phyloP scores from a whole-genome alignment of 2,113 vertebrate genomes.

The Ahaetulla prasina region DNA sequence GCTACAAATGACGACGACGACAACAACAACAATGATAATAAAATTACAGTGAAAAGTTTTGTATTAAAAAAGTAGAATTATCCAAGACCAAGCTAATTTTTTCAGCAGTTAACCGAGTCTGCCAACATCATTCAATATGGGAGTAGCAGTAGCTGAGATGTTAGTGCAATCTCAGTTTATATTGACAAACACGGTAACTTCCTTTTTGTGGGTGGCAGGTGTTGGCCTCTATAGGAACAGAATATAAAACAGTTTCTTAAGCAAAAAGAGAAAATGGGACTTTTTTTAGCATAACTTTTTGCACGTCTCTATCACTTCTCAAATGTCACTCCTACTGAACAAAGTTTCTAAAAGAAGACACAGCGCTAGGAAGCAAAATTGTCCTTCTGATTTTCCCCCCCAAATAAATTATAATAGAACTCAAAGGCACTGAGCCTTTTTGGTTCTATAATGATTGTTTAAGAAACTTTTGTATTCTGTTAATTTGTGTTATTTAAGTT shows the following conservation, averaged over 20 bases:
- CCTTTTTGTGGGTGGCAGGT: background rate
- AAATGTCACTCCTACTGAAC: slow-evolving; percentile 13
- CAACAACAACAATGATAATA: too few relatives aligned
- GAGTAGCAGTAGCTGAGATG: background rate
- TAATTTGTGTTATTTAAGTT: background rate
- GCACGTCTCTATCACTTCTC: background rate
- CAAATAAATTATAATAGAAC: background rate
- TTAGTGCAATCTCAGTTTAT: background rate
- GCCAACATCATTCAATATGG: background rate
- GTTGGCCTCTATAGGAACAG: background rate
- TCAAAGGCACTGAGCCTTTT: background rate
- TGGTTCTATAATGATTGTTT: background rate
- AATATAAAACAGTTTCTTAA: background rate
- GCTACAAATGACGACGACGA: too few relatives aligned
- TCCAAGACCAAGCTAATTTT: background rate
- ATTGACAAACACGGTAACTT: background rate
- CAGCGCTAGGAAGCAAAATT: background rate
- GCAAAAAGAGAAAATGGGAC: background rate
- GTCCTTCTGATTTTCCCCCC: background rate
- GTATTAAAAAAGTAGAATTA: background rate
- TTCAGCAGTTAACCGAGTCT: background rate
- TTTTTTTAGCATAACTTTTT: background rate
- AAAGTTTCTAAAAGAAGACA: slow-evolving; percentile 12
- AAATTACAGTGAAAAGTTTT: background rate
- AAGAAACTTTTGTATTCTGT: background rate